These are phyloP conservation scores for Cyrtorhinus lividipennis DNA, from an alignment of 1,140 invertebrate species.

Conservation along the genomic window DNA sequence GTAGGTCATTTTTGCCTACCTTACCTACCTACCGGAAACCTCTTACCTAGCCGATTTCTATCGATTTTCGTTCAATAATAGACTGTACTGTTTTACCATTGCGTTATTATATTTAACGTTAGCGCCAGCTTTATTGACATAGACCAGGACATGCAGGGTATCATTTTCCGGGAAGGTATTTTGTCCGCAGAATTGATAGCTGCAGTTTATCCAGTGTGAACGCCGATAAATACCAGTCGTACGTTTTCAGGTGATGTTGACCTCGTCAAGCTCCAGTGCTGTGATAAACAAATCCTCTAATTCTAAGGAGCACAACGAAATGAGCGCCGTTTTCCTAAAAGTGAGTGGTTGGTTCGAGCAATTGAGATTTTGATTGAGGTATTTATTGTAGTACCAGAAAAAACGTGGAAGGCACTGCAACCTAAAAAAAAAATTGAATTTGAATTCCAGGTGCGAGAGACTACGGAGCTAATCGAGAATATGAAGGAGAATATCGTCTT, in stretches of 20 bases:
- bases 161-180: neutral
- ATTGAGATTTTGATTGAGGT: neutral
- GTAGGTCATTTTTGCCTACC: no score
- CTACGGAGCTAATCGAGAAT: neutral
- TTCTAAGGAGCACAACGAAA: neutral
- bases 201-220: neutral
- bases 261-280: neutral
- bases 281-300: neutral
- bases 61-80: no score
- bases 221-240: neutral
- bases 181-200: neutral
- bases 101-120: neutral
- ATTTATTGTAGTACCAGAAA: neutral
- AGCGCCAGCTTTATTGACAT: neutral
- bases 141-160: neutral
- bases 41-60: no score
- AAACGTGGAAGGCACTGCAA: no score
- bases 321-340: neutral
- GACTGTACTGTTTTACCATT: neutral
- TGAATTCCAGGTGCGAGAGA: neutral
- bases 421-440: no score
- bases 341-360: neutral
- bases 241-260: neutral
- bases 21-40: no score
- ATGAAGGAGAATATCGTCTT: neutral